These are phyloP conservation scores for Procambarus clarkii DNA, from an alignment of 1,140 invertebrate genomes.

Conservation along the genomic window DNA sequence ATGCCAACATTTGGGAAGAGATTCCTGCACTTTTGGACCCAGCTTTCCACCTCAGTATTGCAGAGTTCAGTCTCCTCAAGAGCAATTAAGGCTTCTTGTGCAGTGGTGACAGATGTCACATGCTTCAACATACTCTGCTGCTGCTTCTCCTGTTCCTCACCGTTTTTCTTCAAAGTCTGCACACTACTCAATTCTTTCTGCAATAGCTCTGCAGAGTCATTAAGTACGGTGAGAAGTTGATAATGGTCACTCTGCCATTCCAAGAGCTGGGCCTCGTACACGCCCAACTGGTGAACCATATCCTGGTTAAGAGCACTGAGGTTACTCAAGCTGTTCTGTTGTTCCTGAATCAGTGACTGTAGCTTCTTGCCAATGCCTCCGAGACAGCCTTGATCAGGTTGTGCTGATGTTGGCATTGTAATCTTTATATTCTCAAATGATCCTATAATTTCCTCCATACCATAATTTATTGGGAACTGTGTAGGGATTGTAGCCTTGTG, in stretches of 20 bases:
- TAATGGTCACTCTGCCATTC: background rate
- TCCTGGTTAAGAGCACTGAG: background rate
- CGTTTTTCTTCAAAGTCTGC: background rate
- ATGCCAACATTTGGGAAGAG: background rate
- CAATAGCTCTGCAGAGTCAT: background rate
- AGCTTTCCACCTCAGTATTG: background rate
- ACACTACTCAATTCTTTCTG: background rate
- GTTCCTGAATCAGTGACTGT: no score
- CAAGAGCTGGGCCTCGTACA: background rate
- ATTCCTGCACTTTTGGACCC: background rate
- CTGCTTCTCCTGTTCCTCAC: background rate
- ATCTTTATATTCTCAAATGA: background rate
- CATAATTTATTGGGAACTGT: background rate
- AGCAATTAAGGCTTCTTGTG: background rate
- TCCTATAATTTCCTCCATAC: background rate
- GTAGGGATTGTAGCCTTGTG: background rate
- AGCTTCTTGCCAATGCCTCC: background rate
- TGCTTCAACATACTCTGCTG: background rate
- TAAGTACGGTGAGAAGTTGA: background rate
- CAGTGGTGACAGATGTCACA: background rate
- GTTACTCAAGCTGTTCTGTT: background rate
- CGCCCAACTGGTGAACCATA: background rate
- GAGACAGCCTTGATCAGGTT: background rate
- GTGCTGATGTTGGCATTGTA: background rate
- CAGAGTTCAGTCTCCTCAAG: background rate